These are phyloP conservation scores for Archocentrus centrarchus DNA, from an alignment of 2,113 vertebrate genomes.

Conservation along the genomic window DNA sequence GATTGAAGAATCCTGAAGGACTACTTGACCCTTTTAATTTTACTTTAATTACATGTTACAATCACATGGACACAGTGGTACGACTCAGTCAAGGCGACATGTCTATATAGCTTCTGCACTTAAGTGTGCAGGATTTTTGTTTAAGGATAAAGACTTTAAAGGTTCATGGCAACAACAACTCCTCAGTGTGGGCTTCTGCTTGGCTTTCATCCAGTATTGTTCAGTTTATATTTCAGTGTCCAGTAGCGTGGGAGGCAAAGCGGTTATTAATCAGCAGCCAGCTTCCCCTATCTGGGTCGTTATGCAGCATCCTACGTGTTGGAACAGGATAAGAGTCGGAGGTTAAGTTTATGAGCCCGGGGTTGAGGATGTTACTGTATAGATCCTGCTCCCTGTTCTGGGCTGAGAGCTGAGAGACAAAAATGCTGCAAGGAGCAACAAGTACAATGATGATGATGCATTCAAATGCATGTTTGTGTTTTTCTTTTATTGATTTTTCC, in stretches of 20 bases:
- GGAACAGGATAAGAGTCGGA: slow-evolving; percentile 49
- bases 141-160: slow-evolving; percentile 16
- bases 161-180: slow-evolving; percentile 40
- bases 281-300: slow-evolving; percentile 23
- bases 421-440: slow-evolving; percentile 29
- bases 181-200: slow-evolving; percentile 26
- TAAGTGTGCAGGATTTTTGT: neutral
- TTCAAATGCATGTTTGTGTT: neutral
- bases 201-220: slow-evolving; percentile 32
- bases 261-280: slow-evolving; percentile 65
- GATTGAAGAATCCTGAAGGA: slow-evolving; percentile 1
- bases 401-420: neutral
- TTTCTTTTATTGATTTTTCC: neutral
- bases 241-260: slow-evolving; percentile 58
- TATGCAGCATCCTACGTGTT: slow-evolving; percentile 54
- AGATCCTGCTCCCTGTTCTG: neutral
- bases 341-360: slow-evolving; percentile 40
- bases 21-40: slow-evolving; percentile 22
- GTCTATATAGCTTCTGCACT: neutral
- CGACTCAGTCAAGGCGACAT: neutral
- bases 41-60: slow-evolving; percentile 17
- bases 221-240: slow-evolving; percentile 36
- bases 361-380: slow-evolving; percentile 26
- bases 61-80: neutral
- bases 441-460: neutral